Evolutionary conservation across 2,888 invertebrate species (phyloP).

Genomic region (Eurois occulta): DNA sequence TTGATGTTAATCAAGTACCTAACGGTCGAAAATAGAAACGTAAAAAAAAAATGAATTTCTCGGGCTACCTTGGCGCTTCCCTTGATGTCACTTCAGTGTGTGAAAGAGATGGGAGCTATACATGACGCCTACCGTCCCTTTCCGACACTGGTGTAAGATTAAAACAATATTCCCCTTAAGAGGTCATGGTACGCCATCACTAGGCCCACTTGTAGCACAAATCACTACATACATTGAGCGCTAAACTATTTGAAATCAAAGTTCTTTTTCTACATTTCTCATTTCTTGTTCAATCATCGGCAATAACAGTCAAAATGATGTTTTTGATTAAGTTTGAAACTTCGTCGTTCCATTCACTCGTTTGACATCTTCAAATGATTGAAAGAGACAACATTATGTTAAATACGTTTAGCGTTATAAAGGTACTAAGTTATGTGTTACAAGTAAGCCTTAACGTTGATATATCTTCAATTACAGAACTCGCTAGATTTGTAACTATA

Average conservation of each 20-base stretch:
- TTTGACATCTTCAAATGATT: neutral
- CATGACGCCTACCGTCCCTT: neutral
- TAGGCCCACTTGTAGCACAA: neutral
- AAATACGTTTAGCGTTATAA: neutral
- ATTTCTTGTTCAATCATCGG: neutral
- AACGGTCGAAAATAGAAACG: neutral
- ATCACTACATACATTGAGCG: neutral
- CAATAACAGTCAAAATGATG: neutral
- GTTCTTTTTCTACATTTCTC: neutral
- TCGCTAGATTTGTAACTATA: neutral
- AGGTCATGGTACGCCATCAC: neutral
- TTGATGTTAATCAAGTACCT: too few species aligned
- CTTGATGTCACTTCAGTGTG: neutral
- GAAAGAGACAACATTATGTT: neutral
- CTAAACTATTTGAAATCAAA: neutral
- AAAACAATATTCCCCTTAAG: neutral
- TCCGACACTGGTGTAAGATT: neutral
- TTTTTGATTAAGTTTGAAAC: neutral
- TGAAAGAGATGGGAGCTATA: neutral
- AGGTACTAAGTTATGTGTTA: neutral
- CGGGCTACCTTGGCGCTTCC: neutral
- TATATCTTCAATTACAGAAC: slow-evolving; percentile 11
- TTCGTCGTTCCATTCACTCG: neutral
- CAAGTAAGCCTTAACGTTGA: slow-evolving; percentile 1
- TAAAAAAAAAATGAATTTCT: neutral